A percentile compares a stretch with the other conserved stretches of the same genome.
Conservation (phyloP, 2,888 invertebrate genomes). For the Gonocerus acuteangulatus region DNA sequence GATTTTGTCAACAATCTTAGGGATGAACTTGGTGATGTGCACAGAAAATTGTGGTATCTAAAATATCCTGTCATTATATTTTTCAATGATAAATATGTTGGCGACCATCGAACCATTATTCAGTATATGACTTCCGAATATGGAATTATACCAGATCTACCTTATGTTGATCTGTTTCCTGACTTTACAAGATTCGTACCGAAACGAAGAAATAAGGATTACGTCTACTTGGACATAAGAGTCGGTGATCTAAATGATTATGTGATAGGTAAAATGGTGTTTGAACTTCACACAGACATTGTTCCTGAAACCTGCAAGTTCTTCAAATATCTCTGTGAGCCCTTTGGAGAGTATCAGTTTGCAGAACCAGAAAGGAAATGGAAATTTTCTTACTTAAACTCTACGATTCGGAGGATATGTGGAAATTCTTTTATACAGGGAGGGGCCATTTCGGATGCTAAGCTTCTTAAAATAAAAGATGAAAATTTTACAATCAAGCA, state of each 20-base stretch:
- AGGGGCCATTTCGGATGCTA: background rate
- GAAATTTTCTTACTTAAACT: slow-evolving; percentile 2
- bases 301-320: slow-evolving; percentile 3
- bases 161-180: slow-evolving; percentile 5
- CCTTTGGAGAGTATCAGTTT: background rate
- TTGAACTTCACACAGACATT: slow-evolving; percentile 7
- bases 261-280: slow-evolving; percentile 17
- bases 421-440: slow-evolving; percentile 9
- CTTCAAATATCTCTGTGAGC: slow-evolving; percentile 2
- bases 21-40: background rate
- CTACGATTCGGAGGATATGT: slow-evolving; percentile 7
- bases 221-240: slow-evolving; percentile 11
- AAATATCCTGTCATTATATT: slow-evolving; percentile 11
- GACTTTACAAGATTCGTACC: slow-evolving; percentile 9
- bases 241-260: slow-evolving; percentile 9
- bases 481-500: slow-evolving; percentile 6
- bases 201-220: background rate
- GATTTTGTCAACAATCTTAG: background rate
- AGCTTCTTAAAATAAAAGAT: background rate
- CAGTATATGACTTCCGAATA: background rate
- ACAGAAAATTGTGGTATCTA: background rate
- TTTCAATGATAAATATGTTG: slow-evolving; percentile 10
- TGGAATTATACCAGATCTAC: slow-evolving; percentile 8
- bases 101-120: slow-evolving; percentile 14
- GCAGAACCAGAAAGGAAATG: background rate